Base-by-base conservation (phyloP, 2,113 vertebrate species). In the Patagioenas fasciata region DNA sequence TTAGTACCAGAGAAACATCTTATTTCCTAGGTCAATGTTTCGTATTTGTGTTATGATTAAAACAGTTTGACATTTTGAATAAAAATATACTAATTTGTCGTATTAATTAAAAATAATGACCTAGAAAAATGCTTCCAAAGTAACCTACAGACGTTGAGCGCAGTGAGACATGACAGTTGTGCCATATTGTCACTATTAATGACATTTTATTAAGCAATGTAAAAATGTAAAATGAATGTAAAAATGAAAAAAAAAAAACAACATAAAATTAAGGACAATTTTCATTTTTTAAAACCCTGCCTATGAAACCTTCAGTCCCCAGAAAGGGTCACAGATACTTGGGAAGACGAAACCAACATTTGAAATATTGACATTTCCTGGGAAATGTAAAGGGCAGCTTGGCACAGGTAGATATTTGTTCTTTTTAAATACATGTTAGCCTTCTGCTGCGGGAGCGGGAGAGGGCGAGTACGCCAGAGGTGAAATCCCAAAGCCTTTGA, bases 61-160 rank as follows among this genome's bases (percentile, higher is more conserved):
- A 96, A 91, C 57, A 84, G 57, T 89, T 89, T 92, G 94, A 93
- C 95, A 95, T 97, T 97, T 96, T 84, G 84, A 92, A 89, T 89
- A 92, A 91, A 95, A 96, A 95, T 92, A 57, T 78, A 94, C 11
- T 92, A 90, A 95, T 93, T 96, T 38, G 0, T 93, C 95, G 80
- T 91, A 92, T 95, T 95, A 96, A 97, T 97, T 97, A 96, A 96
- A 95, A 95, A 96, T 93, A 96, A 95, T 93, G 80, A 95, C 93
- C 87, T 82, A 89, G 91, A 89, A 94, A 95, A 95, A 61, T 42
- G 24, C 80, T 94, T 87, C 57, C 40, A 82, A 94, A 73, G 73
- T 82, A 92, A 89, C 84, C 42, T 65, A 87, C 91, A 94, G 93
- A 85, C 17, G 6, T 92, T 78, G 40, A 85, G 71, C 1, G 0